Conservation (phyloP, 2,113 vertebrate genomes). For the Ptyas mucosa region DNA sequence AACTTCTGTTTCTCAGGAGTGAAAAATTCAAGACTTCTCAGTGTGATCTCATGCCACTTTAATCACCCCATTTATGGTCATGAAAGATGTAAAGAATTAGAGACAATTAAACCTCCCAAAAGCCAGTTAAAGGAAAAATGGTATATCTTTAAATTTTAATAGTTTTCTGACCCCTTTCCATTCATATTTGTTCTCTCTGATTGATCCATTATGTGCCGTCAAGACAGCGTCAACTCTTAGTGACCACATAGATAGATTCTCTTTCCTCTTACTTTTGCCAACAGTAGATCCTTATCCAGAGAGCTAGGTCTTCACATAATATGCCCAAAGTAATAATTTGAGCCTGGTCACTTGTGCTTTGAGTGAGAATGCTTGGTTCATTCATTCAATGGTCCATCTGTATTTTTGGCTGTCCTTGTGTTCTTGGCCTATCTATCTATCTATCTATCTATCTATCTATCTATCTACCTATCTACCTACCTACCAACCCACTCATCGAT, state of each 20-base stretch:
- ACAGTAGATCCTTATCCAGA: neutral
- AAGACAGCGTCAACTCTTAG: neutral
- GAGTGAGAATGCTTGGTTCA: neutral
- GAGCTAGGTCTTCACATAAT: too few relatives aligned
- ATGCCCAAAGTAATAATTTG: neutral
- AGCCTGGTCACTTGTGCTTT: neutral
- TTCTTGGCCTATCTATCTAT: too few relatives aligned
- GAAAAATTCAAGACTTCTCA: neutral
- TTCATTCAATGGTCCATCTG: neutral
- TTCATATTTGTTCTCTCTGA: neutral
- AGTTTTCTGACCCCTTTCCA: neutral
- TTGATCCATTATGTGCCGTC: neutral
- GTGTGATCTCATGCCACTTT: neutral
- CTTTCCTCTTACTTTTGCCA: neutral
- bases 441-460: neutral
- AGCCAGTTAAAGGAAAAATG: slow-evolving; percentile 19
- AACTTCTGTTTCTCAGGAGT: fast-evolving
- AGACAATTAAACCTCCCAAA: neutral
- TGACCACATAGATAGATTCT: neutral
- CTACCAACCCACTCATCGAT: neutral
- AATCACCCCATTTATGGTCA: neutral
- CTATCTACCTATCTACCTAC: neutral
- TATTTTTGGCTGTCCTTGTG: neutral
- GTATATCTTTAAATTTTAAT: neutral
- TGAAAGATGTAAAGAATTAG: neutral